phyloP scores from a whole-genome alignment of 37 sponge, comb jelly and placozoan genomes.

The Crambe crambe region DNA sequence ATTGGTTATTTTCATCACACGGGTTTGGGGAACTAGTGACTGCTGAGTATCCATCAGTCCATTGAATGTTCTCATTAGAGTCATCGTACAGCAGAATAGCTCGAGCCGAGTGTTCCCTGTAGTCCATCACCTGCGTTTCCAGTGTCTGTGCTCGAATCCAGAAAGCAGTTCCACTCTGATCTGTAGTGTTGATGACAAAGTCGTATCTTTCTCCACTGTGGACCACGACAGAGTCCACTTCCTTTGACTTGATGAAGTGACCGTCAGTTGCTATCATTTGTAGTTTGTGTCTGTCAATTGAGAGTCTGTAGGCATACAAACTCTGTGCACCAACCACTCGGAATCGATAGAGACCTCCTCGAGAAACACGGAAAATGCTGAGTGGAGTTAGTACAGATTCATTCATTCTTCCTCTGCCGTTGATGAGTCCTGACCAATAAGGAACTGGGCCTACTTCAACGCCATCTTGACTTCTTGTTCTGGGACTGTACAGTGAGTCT shows the following conservation, averaged over 20 bases:
- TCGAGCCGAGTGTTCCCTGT: conserved; percentile 15
- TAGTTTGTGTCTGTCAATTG: conserved; percentile 69
- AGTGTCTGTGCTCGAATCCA: conserved; percentile 67
- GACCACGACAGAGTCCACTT: conserved; percentile 70
- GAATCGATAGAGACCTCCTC: conserved; percentile 60
- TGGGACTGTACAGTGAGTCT: background rate
- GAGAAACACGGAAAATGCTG: conserved; percentile 7
- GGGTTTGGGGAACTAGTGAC: background rate
- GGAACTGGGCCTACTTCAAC: conserved; percentile 49
- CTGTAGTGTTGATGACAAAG: conserved; percentile 46
- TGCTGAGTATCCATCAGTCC: background rate
- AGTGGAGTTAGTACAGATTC: background rate
- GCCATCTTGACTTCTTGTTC: conserved; percentile 37
- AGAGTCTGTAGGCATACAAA: conserved; percentile 61
- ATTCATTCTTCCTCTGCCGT: conserved; percentile 59
- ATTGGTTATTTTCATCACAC: conserved; percentile 1
- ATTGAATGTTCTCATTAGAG: background rate
- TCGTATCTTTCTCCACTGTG: conserved; percentile 84
- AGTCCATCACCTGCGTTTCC: conserved; percentile 6
- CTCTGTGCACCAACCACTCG: conserved; percentile 77
- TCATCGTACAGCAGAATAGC: conserved; percentile 41
- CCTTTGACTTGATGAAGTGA: conserved; percentile 25
- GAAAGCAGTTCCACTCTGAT: conserved; percentile 11
- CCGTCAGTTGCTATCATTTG: conserved; percentile 73
- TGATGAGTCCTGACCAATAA: conserved; percentile 71